These are phyloP conservation scores for Lamellibrachia satsuma DNA, from an alignment of 2,888 invertebrate genomes.

Conservation along the genomic window DNA sequence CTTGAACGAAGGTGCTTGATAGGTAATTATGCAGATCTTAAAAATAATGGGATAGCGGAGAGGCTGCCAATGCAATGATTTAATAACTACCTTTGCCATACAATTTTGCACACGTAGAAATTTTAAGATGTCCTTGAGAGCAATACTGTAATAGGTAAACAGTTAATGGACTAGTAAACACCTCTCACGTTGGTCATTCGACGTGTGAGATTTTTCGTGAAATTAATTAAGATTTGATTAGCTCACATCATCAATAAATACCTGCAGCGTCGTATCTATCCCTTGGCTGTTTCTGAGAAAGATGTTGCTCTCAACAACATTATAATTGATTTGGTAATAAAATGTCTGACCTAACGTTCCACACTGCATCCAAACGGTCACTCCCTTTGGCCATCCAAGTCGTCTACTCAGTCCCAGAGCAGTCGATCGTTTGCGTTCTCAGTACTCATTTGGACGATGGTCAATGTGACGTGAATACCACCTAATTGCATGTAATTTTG, in stretches of 20 bases:
- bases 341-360: background rate
- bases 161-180: background rate
- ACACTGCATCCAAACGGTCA: background rate
- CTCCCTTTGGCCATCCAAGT: background rate
- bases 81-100: no score
- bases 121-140: no score
- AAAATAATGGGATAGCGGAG: no score
- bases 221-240: background rate
- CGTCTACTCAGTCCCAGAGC: background rate
- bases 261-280: background rate
- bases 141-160: background rate
- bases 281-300: background rate
- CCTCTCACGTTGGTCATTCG: background rate
- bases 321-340: background rate
- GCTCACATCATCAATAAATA: background rate
- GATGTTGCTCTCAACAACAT: background rate
- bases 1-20: no score
- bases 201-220: background rate
- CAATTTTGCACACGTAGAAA: no score
- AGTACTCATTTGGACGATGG: background rate
- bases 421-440: background rate
- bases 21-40: no score
- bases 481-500: background rate
- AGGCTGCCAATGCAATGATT: no score
- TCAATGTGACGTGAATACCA: background rate